Conservation (phyloP, 2,888 invertebrate genomes). For the Heliconius ismenius region DNA sequence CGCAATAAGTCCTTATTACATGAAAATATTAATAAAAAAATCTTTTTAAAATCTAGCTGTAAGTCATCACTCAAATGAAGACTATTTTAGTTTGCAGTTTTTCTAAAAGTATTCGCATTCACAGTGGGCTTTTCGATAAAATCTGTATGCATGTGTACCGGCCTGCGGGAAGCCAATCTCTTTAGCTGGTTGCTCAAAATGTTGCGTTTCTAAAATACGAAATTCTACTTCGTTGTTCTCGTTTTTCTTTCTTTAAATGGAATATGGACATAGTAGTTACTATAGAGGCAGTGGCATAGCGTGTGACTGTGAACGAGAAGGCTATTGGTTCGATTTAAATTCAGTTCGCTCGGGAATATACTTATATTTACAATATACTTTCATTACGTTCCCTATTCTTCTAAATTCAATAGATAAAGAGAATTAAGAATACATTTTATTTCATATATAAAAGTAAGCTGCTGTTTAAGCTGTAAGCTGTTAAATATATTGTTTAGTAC, state of each 20-base stretch:
- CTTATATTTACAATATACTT: neutral
- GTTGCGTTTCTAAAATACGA: slow-evolving; percentile 12
- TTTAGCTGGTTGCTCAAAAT: slow-evolving; percentile 10
- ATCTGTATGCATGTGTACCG: slow-evolving; percentile 3
- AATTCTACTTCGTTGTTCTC: neutral
- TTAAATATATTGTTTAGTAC: slow-evolving; percentile 12
- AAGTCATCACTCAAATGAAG: too few relatives aligned
- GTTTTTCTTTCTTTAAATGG: neutral
- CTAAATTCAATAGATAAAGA: neutral
- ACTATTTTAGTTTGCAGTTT: neutral
- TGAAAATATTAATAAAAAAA: too few relatives aligned
- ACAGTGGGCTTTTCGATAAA: slow-evolving; percentile 2
- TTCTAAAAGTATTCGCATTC: slow-evolving; percentile 13
- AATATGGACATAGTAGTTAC: neutral
- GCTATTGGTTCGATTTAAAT: too few relatives aligned
- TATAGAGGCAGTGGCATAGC: neutral
- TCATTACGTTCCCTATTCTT: neutral
- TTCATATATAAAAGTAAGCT: neutral
- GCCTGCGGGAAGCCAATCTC: slow-evolving; percentile 21
- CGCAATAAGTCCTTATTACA: too few relatives aligned
- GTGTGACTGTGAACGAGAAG: too few relatives aligned
- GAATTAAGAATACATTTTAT: neutral
- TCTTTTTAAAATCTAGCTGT: too few relatives aligned
- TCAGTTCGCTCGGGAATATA: neutral
- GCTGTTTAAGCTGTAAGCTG: slow-evolving; percentile 10